Percentiles rank a stretch among this genome's conserved stretches.
These are phyloP conservation scores for Rhinella marina DNA, from an alignment of 2,797 vertebrate species.

Conservation along the genomic window DNA sequence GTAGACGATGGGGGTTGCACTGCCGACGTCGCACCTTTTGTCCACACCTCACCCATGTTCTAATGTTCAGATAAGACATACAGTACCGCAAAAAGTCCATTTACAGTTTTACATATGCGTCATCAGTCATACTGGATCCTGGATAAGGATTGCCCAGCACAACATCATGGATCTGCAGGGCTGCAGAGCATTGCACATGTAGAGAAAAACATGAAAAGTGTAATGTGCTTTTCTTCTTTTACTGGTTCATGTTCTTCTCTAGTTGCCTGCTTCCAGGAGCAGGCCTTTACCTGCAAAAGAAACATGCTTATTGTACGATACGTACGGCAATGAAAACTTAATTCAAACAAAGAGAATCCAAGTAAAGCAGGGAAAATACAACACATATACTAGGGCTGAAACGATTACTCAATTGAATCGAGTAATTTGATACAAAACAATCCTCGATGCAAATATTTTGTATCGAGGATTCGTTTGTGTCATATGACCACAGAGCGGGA, in stretches of 20 bases:
- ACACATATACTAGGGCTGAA: no score
- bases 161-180: constrained; percentile 84
- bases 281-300: constrained; percentile 87
- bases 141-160: constrained; percentile 86
- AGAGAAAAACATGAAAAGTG: constrained; percentile 68
- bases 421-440: no score
- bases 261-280: constrained; percentile 82
- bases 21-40: neutral
- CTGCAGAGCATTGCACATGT: constrained; percentile 79
- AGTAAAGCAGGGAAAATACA: no score
- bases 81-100: constrained; percentile 63
- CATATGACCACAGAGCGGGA: no score
- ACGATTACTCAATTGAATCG: no score
- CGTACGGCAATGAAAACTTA: neutral
- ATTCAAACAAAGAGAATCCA: neutral
- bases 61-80: neutral
- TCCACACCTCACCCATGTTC: neutral
- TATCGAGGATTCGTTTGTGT: no score
- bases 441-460: no score
- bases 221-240: constrained; percentile 59
- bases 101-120: constrained; percentile 75
- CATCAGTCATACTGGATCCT: constrained; percentile 86
- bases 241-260: constrained; percentile 68
- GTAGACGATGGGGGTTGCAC: neutral
- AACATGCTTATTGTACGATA: no score